Evolutionary conservation across 2,113 vertebrate species (phyloP).

Genomic region (Cyphomyrus discorhynchus): DNA sequence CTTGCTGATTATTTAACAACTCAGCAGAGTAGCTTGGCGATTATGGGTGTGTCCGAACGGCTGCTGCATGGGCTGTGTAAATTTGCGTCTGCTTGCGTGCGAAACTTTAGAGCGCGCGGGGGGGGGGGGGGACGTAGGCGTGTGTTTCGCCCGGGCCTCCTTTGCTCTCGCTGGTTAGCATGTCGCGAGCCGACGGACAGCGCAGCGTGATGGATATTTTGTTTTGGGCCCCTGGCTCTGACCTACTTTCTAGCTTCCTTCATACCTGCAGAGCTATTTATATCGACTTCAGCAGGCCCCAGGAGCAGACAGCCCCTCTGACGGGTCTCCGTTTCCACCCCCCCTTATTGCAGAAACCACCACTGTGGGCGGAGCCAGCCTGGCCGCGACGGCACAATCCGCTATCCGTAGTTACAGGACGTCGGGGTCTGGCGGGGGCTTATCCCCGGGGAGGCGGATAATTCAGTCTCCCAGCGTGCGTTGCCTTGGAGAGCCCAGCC

Average conservation of each 20-base stretch:
- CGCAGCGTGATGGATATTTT: constrained; percentile 40
- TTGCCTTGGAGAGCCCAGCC: neutral
- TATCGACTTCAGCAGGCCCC: constrained; percentile 40
- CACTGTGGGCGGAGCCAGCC: neutral
- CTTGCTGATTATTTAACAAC: neutral
- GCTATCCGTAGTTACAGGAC: neutral
- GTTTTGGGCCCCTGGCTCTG: constrained; percentile 42
- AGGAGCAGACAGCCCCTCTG: constrained; percentile 21
- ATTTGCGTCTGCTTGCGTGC: neutral
- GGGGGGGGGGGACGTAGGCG: neutral
- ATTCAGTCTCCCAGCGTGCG: neutral
- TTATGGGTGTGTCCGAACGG: neutral
- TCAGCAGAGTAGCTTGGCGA: neutral
- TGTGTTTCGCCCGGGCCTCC: constrained; percentile 13
- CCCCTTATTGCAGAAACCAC: neutral
- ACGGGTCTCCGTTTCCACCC: constrained; percentile 6
- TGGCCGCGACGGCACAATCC: neutral
- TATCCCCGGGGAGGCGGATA: neutral
- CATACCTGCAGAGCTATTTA: constrained; percentile 51
- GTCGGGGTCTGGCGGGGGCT: neutral
- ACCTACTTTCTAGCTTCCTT: constrained; percentile 48
- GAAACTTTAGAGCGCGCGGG: neutral
- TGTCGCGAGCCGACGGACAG: constrained; percentile 23
- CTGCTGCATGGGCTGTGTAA: neutral
- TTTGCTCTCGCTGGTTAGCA: constrained; percentile 19